Base-by-base conservation (phyloP, 2,888 invertebrate species). In the Augochlorella aurata region DNA sequence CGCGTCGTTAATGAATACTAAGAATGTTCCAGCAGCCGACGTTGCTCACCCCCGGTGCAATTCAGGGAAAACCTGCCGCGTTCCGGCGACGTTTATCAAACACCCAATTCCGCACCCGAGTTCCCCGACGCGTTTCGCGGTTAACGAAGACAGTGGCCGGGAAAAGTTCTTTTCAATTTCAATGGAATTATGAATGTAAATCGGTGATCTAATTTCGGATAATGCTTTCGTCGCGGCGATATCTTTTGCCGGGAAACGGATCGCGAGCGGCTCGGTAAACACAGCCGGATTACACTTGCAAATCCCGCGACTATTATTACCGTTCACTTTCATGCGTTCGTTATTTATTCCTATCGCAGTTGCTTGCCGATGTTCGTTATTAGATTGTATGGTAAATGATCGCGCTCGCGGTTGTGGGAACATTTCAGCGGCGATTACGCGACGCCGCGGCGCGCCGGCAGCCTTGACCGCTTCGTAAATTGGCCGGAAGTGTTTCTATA, bases 1-100 rank as follows among this genome's bases (percentile, higher is more conserved):
- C 65, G 67, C 29, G 45, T 75, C 61, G 69, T 71, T 82, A 82
- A 82, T 65, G 82, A 77, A 82, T 74, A 74, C 82, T 74, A 82
- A 73, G 82, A 82, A 82, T 66, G 50, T 77, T 29, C 65, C 69
- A 18, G 24, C 47, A 14, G 21, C n/a, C 24, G 1, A 2, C n/a
- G 16, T 38, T n/a, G 8, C 38, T 65, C 49, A 29, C 65, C 45
- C 54, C 18, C 38, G 29, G 3, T 16, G 52, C 58, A 44, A 47
- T n/a, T 72, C 61, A 78, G 29, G 44, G 52, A 12, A 70, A 58
- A 63, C 24, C 38, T 16, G 67, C 47, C 18, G 16, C 7, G n/a
- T 58, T 38, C 10, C 9, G 9, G 49, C 66, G 50, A 21, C 68
- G 49, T 47, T 68, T 50, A 18, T n/a, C 68, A 38, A 38, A 38